Percentiles rank a stretch among this genome's conserved stretches.
phyloP scores from a whole-genome alignment of 2,113 vertebrate species.

The Bufo gargarizans region DNA sequence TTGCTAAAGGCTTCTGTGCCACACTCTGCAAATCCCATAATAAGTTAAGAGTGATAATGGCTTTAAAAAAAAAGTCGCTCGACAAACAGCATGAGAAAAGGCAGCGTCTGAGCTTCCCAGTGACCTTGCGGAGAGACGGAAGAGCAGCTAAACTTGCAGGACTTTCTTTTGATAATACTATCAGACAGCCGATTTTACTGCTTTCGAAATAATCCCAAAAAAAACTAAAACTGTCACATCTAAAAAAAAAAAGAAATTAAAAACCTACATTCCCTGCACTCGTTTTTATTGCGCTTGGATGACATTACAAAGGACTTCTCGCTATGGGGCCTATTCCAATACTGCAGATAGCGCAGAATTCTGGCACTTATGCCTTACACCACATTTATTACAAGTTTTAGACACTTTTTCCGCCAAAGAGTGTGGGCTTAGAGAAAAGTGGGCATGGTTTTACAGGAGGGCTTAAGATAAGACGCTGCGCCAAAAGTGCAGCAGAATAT shows the following conservation, averaged over 20 bases:
- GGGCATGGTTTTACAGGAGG: too few species aligned
- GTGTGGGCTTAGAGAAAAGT: too few species aligned
- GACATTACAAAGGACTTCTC: not conserved
- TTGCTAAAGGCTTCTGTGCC: conserved; percentile 16
- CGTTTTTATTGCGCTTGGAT: not conserved
- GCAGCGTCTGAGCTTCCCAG: not conserved
- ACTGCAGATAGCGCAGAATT: too few species aligned
- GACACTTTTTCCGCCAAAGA: too few species aligned
- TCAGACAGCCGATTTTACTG: not conserved
- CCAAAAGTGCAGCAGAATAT: too few species aligned
- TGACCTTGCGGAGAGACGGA: conserved; percentile 32
- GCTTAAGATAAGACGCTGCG: too few species aligned
- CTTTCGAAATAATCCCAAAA: not conserved
- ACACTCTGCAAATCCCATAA: conserved; percentile 44
- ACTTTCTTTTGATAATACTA: not conserved
- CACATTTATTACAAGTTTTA: too few species aligned
- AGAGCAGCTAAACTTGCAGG: not conserved
- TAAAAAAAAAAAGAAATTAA: not conserved
- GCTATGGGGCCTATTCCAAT: too few species aligned
- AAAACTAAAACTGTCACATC: not conserved
- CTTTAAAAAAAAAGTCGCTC: not conserved
- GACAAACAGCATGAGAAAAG: conserved; percentile 35
- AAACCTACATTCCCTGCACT: not conserved
- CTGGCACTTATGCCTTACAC: too few species aligned
- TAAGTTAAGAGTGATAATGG: conserved; percentile 41